Base-by-base conservation (phyloP, 2,888 invertebrate genomes). In the Acleris literana region DNA sequence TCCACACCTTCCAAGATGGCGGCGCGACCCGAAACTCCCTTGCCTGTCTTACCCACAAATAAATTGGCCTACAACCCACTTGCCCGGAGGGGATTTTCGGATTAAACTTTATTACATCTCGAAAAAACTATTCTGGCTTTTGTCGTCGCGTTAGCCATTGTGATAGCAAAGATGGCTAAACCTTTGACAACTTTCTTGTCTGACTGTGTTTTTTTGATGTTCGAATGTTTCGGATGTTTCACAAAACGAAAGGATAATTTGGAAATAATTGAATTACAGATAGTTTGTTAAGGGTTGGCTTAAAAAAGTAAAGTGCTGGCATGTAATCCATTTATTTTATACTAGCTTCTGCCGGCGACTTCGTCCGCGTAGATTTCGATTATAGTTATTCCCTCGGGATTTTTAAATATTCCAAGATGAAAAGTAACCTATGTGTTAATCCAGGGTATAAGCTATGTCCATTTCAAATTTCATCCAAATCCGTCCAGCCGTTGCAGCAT, bases 61-160 rank as follows among this genome's bases (percentile, higher is more conserved):
- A 86, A 66, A 85, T 87, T 86, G 87, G 85, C 82, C 81, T 76
- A 77, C 80, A 76, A 79, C 80, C 76, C 80, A 80, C 81, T 83
- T 80, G 86, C 87, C 81, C 73, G 53, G 73, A 74, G 78, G 86
- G 85, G 87, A 87, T 87, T 86, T 88, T 80, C 74, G 84, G 88
- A 89, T 90, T 87, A 85, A 81, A 82, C 80, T 84, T 82, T 80
- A 85, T 83, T 81, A 81, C 80, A 72, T 74, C 71, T 72, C 68
- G 69, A 74, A 78, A 77, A 76, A 78, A 76, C 76, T 76, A 78
- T 72, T 76, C 71, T 13, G 73, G 54, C 75, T 72, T 77, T 82
- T 84, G 81, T 82, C 73, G 64, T 71, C 72, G 74, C 69, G 76
- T 74, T 58, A 39, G 52, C 22, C 33, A 56, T 66, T 66, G 61